Evolutionary conservation across 2,888 invertebrate species (phyloP), one percentile per base, ranked within the genome.

Genomic region (Lithophane semibrunnea): DNA sequence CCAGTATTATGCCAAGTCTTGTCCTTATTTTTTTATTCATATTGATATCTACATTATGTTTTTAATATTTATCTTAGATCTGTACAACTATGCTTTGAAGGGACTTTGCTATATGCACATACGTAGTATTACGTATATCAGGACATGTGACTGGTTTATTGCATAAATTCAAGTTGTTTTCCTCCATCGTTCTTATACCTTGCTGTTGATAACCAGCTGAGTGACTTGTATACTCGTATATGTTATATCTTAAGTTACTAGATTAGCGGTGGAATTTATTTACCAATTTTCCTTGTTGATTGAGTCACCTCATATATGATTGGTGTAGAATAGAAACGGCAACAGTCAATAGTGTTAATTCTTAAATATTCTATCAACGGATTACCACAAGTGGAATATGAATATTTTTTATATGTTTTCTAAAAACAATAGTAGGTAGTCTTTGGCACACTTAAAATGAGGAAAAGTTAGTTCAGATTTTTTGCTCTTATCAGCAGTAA

Each of bases 141-240:
- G 7, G 29, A 58, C 37, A 21, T 0, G 21, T 13, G 0, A 60
- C 69, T 12, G 29, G 84, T 79, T 54, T 0, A 47, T 84, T 75
- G 47, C 68, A 72, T 69, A 65, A 76, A 16, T 47, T 54, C 18
- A 49, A 44, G 37, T 61, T 29, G 49, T 72, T 84, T 74, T 71
- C 58, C 54, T 60, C 3, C n/a, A 56, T 49, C 56, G 52, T 69
- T 66, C n/a, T 52, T 71, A n/a, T 56, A 37, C 47, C 18, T 24
- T 64, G 70, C 9, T 21, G 79, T 80, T 47, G 37, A 56, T 79
- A 54, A 67, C 60, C 42, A 73, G 54, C 58, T 49, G n/a, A 21
- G 54, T 64, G 37, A 61, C 18, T 68, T 56, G 47, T 60, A 37
- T 60, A n/a, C n/a, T n/a, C n/a, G n/a, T n/a, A 58, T 60, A 24